Base-by-base conservation (phyloP, 2,888 invertebrate genomes). In the Cancer borealis region DNA sequence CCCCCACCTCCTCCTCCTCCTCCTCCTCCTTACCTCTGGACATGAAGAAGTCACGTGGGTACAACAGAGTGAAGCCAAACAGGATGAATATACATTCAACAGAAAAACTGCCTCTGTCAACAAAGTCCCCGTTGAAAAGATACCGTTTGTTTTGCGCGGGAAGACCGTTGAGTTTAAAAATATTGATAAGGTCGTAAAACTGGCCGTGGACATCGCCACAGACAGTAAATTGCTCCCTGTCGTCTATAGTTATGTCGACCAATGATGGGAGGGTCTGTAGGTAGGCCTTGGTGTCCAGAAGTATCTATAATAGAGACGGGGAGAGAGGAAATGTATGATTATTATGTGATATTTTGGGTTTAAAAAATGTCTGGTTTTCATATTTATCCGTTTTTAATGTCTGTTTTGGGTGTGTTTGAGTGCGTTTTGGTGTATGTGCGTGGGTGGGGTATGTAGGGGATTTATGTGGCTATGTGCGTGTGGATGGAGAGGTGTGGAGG, bases 161-260 rank as follows among this genome's bases (percentile, higher is more conserved):
- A 95, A 98, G 97, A n/a, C 99, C 99, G 66, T 66, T 66, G n/a
- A n/a, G n/a, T n/a, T n/a, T n/a, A 97, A 99, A 99, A 96, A 99
- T 99, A 97, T 99, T 99, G 97, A 99, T 98, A 95, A 99, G 97
- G 97, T 99, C 99, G 12, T 21, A 88, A 17, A 88, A 88, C 97
- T 99, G 99, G 93, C 99, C 99, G 96, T 99, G 99, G 96, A 99
- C 98, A 97, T 99, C 99, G 17, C 99, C 99, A 96, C 99, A 99
- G 92, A 99, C 98, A 87, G 99, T 99, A 97, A 99, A 99, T 97
- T 99, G 99, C 95, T 98, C 97, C 60, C 98, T 98, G 96, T 98
- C 98, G 3, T 98, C 98, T 96, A 99, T 98, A 95, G 97, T 97
- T 93, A 99, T 98, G 96, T 99, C 98, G 2, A 99, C 98, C 96